These are phyloP conservation scores for Orchestia grillus DNA, from an alignment of 1,140 invertebrate species.

Conservation along the genomic window DNA sequence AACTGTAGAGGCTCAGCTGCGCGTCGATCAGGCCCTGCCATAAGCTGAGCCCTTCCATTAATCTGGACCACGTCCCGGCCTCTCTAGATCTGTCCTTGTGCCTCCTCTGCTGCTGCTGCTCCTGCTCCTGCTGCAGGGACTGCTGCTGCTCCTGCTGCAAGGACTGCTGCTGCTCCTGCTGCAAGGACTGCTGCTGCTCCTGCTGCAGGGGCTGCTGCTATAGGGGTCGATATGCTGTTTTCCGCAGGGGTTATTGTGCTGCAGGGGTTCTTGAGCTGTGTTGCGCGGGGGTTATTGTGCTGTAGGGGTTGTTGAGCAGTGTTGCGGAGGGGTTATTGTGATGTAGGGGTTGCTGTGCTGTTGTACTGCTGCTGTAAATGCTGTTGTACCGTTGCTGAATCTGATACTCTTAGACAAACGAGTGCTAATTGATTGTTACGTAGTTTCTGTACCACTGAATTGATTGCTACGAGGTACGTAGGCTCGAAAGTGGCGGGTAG, in stretches of 20 bases:
- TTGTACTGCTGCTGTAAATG: background rate
- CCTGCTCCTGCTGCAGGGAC: background rate
- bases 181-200: background rate
- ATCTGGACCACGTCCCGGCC: slow-evolving; percentile 33
- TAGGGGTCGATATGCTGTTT: background rate
- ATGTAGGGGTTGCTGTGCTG: background rate
- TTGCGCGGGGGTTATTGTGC: background rate
- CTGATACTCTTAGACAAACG: background rate
- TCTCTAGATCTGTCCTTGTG: slow-evolving; percentile 29
- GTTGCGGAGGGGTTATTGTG: background rate
- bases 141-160: background rate
- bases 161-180: background rate
- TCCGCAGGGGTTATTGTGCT: background rate
- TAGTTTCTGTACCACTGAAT: too few species aligned
- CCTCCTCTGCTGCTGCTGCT: background rate
- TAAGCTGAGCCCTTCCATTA: slow-evolving; percentile 54
- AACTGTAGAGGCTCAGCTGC: slow-evolving; percentile 47
- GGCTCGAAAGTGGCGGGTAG: too few species aligned
- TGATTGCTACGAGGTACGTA: too few species aligned
- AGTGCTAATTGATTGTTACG: too few species aligned
- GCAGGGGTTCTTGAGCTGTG: background rate
- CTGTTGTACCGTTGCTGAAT: background rate
- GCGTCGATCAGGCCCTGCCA: slow-evolving; percentile 53
- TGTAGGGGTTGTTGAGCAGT: background rate
- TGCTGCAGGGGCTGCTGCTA: background rate